These are phyloP conservation scores for Pinna nobilis DNA, from an alignment of 1,140 invertebrate species.

Conservation along the genomic window DNA sequence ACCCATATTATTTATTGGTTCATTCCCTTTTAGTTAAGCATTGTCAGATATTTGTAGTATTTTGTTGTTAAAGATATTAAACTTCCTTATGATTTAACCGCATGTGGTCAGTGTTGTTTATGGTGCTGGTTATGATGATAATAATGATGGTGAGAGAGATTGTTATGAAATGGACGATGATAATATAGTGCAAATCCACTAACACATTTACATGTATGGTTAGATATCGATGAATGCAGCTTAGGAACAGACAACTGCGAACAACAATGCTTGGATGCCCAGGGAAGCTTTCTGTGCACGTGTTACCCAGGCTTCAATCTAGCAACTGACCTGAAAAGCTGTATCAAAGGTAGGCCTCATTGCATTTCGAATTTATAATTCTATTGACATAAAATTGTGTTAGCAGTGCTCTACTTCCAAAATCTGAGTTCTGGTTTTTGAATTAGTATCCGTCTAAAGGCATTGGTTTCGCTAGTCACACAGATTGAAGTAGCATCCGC, in stretches of 20 bases:
- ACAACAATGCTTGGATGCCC: conserved; percentile 13
- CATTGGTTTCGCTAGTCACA: too few species aligned
- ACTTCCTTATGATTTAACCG: too few species aligned
- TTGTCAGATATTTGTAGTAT: too few species aligned
- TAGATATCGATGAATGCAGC: conserved; percentile 28
- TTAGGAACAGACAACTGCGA: conserved; percentile 5
- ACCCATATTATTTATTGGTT: too few species aligned
- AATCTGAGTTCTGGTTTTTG: not conserved
- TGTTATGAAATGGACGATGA: too few species aligned
- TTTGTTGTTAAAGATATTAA: too few species aligned
- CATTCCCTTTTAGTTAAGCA: too few species aligned
- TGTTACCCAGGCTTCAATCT: conserved; percentile 17
- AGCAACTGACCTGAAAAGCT: conserved; percentile 14
- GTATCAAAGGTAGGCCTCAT: not conserved
- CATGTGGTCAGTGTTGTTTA: too few species aligned
- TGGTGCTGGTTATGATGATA: too few species aligned
- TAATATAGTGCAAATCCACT: not conserved
- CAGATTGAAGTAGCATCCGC: too few species aligned
- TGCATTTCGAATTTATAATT: not conserved
- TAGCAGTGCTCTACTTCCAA: not conserved
- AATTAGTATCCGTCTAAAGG: not conserved
- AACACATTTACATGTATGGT: not conserved
- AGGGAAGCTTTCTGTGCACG: conserved; percentile 19
- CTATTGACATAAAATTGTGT: not conserved
- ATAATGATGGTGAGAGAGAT: too few species aligned